Conservation (phyloP, 2,888 invertebrate genomes). For the Prostheceraeus crozeri region DNA sequence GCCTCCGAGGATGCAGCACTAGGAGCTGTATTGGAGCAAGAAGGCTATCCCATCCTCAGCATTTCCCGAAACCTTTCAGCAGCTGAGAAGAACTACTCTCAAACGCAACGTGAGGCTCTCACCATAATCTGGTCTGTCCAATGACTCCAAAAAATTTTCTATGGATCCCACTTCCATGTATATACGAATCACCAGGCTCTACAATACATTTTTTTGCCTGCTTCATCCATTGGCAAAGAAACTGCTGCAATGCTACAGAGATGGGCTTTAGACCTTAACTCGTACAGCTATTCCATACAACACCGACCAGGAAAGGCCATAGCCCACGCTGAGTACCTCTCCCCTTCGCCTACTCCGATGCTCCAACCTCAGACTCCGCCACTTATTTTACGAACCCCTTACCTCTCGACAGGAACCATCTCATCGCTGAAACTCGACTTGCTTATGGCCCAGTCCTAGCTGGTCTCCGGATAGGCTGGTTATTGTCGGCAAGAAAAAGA, state of each 20-base stretch:
- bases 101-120: constrained; percentile 12
- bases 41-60: neutral
- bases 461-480: too few relatives aligned
- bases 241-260: constrained; percentile 2
- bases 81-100: constrained; percentile 1
- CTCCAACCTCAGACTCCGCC: too few relatives aligned
- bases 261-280: too few relatives aligned
- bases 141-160: neutral
- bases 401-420: too few relatives aligned
- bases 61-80: neutral
- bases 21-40: neutral
- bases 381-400: too few relatives aligned
- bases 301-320: too few relatives aligned
- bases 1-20: neutral
- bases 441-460: too few relatives aligned
- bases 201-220: constrained; percentile 11
- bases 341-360: too few relatives aligned
- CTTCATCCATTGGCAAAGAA: neutral
- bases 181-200: neutral
- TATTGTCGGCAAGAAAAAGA: too few relatives aligned
- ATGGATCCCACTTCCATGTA: neutral
- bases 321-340: too few relatives aligned
- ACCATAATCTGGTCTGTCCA: constrained; percentile 10
- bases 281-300: too few relatives aligned
- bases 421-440: too few relatives aligned